Conservation (phyloP, 2,113 vertebrate genomes). For the Neolamprologus variostigma region DNA sequence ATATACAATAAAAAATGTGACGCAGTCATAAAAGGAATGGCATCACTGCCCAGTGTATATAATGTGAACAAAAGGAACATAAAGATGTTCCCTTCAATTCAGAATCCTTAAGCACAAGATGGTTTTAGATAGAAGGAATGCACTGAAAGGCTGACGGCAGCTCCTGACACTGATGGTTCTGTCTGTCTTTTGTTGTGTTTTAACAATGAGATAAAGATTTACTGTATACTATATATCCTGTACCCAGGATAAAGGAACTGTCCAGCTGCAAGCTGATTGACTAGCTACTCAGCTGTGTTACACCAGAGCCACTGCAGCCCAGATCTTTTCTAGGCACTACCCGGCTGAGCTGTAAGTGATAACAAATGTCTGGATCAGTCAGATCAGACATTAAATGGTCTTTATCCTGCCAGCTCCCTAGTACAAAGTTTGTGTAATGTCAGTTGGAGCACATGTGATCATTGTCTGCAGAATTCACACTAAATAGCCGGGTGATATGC, state of each 20-base stretch:
- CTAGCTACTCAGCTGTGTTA: background rate
- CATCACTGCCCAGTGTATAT: constrained; percentile 70
- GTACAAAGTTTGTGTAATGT: background rate
- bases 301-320: background rate
- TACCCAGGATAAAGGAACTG: constrained; percentile 25
- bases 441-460: background rate
- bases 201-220: constrained; percentile 56
- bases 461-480: background rate
- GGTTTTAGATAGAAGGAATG: constrained; percentile 44
- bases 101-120: constrained; percentile 43
- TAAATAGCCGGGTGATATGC: background rate
- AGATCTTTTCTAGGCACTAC: background rate
- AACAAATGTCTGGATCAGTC: background rate
- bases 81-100: constrained; percentile 70
- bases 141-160: constrained; percentile 31
- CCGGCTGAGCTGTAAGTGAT: background rate
- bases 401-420: background rate
- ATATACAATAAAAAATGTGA: constrained; percentile 75
- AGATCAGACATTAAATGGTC: background rate
- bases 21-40: constrained; percentile 74
- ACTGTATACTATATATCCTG: constrained; percentile 9
- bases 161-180: constrained; percentile 54
- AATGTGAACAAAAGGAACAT: constrained; percentile 74
- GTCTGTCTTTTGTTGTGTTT: constrained; percentile 51
- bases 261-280: constrained; percentile 10